Evolutionary conservation across 92 coral and sea anemone species (phyloP).

Genomic region (Porites cylindrica): DNA sequence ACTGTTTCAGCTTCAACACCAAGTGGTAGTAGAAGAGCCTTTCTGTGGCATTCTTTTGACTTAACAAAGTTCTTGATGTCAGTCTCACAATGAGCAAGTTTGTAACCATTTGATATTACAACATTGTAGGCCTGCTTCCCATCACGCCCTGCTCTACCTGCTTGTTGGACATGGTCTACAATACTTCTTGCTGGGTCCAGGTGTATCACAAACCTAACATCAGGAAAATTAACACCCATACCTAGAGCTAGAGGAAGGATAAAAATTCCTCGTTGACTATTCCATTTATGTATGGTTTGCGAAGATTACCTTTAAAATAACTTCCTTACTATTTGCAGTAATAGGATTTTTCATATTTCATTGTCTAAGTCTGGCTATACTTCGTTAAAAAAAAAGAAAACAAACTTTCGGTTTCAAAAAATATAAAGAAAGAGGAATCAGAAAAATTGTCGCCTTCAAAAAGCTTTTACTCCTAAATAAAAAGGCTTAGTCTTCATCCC

Average conservation of each 20-base stretch:
- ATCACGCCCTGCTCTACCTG: conserved; percentile 70
- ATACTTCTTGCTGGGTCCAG: conserved; percentile 64
- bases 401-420: too few species aligned
- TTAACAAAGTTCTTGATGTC: conserved; percentile 8
- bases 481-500: too few species aligned
- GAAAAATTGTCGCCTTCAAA: too few species aligned
- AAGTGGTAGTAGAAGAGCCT: conserved; percentile 34
- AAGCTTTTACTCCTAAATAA: too few species aligned
- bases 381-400: too few species aligned
- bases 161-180: conserved; percentile 61
- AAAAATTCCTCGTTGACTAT: not conserved
- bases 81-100: conserved; percentile 53
- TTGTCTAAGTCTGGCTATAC: too few species aligned
- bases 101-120: conserved; percentile 61
- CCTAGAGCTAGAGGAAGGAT: conserved; percentile 51
- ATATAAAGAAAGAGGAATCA: too few species aligned
- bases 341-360: too few species aligned
- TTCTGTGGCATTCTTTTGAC: conserved; percentile 4
- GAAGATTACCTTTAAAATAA: too few species aligned
- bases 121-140: conserved; percentile 59
- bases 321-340: too few species aligned
- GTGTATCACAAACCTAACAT: conserved; percentile 42
- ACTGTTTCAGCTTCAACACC: not conserved
- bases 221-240: conserved; percentile 65
- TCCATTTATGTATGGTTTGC: too few species aligned